A percentile compares a stretch with the other conserved stretches of the same genome.
phyloP scores from a whole-genome alignment of 2,797 vertebrate genomes.

The Peromyscus eremicus region DNA sequence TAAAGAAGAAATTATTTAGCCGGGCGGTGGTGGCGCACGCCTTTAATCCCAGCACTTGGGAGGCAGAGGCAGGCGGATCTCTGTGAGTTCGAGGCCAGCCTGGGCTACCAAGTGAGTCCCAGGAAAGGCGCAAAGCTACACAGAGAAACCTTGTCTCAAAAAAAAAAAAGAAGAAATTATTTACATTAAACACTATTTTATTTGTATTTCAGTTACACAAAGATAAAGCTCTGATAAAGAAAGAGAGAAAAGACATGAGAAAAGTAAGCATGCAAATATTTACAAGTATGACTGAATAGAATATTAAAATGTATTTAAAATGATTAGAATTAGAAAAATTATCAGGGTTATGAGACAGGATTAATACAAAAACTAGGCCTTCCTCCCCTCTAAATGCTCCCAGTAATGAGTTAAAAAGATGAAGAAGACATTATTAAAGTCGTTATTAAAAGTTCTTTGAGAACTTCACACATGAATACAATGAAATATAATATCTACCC shows the following conservation, averaged over 20 bases:
- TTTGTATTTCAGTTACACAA: not conserved
- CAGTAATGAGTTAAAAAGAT: not conserved
- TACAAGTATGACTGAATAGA: not conserved
- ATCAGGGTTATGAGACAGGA: slow-evolving; percentile 1
- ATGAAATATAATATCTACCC: not conserved
- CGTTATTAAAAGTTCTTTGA: not conserved
- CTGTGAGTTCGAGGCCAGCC: too few relatives aligned
- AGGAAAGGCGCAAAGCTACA: too few relatives aligned
- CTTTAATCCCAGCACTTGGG: too few relatives aligned
- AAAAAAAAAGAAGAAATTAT: not conserved
- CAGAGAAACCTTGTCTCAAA: too few relatives aligned
- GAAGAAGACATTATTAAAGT: not conserved
- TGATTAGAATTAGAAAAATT: slow-evolving; percentile 12
- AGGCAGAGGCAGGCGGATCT: too few relatives aligned
- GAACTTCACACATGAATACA: not conserved
- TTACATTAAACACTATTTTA: not conserved
- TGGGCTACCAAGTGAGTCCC: too few relatives aligned
- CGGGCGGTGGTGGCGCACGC: too few relatives aligned
- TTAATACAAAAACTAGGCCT: not conserved
- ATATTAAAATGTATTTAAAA: slow-evolving; percentile 28
- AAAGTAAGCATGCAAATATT: slow-evolving; percentile 49
- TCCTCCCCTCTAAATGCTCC: not conserved
- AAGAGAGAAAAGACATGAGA: not conserved
- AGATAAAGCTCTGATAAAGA: not conserved
- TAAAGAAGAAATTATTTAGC: not conserved